phyloP scores from a whole-genome alignment of 2,113 vertebrate genomes.

The Aramus guarauna region DNA sequence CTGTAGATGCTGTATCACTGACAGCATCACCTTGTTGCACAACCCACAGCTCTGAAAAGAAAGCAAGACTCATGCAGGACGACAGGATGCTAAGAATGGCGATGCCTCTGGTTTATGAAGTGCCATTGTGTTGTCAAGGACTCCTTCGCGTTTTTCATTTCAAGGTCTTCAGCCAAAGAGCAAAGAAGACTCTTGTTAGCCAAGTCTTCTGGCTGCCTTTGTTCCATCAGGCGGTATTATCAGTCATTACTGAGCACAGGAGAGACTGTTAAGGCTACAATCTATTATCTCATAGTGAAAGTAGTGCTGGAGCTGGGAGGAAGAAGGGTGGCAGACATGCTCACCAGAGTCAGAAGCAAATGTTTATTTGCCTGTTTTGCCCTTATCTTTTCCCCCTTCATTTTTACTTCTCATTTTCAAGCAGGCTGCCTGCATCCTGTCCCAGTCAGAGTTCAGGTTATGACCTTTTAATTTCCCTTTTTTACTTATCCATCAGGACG shows the following conservation, averaged over 20 bases:
- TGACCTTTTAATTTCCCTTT: not conserved
- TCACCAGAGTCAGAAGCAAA: not conserved
- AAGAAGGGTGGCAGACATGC: not conserved
- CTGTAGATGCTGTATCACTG: not conserved
- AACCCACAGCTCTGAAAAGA: not conserved
- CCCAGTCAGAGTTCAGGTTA: not conserved
- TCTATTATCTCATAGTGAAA: not conserved
- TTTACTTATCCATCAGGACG: not conserved
- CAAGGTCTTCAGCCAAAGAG: constrained; percentile 30
- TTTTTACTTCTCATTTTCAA: not conserved
- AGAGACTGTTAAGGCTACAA: not conserved
- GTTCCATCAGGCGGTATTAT: not conserved
- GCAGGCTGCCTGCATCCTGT: not conserved
- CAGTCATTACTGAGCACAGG: not conserved
- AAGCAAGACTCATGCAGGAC: not conserved
- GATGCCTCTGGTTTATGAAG: constrained; percentile 3
- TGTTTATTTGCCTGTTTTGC: not conserved
- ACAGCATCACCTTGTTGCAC: not conserved
- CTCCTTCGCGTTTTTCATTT: constrained; percentile 10
- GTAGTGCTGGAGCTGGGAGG: not conserved
- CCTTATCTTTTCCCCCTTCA: not conserved
- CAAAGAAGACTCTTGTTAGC: not conserved
- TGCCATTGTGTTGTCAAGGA: not conserved
- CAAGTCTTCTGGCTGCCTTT: not conserved
- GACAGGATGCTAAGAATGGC: not conserved